A percentile compares a stretch with the other conserved stretches of the same genome.
These are phyloP conservation scores for Holothuria leucospilota DNA, from an alignment of 53 echinoderm and acorn worm species.

Conservation along the genomic window DNA sequence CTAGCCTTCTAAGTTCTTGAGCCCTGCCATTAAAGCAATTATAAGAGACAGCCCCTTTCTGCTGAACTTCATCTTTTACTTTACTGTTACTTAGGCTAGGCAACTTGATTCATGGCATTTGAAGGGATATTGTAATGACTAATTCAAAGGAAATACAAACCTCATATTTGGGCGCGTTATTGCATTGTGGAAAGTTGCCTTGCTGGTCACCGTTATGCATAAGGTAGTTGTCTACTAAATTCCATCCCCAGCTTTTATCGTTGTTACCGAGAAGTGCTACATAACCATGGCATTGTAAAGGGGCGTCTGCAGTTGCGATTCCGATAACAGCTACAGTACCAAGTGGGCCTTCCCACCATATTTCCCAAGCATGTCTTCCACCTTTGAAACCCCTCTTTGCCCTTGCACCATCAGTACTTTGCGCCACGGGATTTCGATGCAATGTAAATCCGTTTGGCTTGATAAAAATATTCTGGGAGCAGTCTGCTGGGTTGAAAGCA, in stretches of 20 bases:
- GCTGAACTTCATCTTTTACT: too few species aligned
- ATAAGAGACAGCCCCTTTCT: too few species aligned
- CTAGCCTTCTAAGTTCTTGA: too few species aligned
- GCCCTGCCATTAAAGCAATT: too few species aligned
- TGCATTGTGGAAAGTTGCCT: constrained; percentile 99
- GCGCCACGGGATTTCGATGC: constrained; percentile 98
- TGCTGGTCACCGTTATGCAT: constrained; percentile 95
- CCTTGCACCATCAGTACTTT: constrained; percentile 96
- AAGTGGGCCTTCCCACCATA: constrained; percentile 99
- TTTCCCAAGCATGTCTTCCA: constrained; percentile 95
- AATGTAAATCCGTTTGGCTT: constrained; percentile 94
- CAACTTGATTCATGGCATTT: too few species aligned
- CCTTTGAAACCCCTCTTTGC: constrained; percentile 88
- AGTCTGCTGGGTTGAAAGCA: constrained; percentile 94
- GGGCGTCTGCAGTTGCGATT: constrained; percentile 90
- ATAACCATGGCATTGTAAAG: constrained; percentile 97
- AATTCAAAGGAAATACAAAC: constrained; percentile 53
- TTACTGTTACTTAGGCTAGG: too few species aligned
- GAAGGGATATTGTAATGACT: too few species aligned
- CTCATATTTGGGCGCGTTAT: constrained; percentile 99
- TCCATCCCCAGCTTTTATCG: constrained; percentile 99
- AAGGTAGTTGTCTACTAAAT: constrained; percentile 96
- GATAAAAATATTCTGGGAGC: constrained; percentile 92
- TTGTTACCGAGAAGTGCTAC: constrained; percentile 92
- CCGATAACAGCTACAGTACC: constrained; percentile 98